These are phyloP conservation scores for Melinaea marsaeus DNA, from an alignment of 2,888 invertebrate genomes.

Conservation along the genomic window DNA sequence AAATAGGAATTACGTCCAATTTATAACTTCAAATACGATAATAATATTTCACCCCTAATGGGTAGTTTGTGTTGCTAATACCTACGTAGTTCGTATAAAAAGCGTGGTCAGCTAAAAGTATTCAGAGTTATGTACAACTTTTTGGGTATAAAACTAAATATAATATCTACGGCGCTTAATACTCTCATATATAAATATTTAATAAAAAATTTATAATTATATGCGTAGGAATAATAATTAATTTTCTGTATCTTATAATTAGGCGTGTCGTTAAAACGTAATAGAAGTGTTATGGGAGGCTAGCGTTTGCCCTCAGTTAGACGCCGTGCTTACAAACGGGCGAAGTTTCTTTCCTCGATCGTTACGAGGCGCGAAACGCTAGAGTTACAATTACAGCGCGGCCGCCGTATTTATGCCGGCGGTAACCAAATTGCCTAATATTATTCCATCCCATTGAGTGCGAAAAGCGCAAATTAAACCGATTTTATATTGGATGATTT, in stretches of 20 bases:
- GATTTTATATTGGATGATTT: conserved; percentile 79
- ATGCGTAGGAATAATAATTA: background rate
- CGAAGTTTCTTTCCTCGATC: conserved; percentile 72
- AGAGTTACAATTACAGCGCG: conserved; percentile 76
- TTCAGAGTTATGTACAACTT: too few relatives aligned
- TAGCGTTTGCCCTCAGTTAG: conserved; percentile 35
- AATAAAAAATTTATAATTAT: too few relatives aligned
- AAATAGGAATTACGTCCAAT: too few relatives aligned
- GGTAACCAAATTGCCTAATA: conserved; percentile 79
- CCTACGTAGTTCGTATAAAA: too few relatives aligned
- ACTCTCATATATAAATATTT: too few relatives aligned
- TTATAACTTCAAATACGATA: too few relatives aligned
- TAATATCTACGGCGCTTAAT: too few relatives aligned
- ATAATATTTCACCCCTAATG: too few relatives aligned
- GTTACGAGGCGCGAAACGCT: conserved; percentile 77
- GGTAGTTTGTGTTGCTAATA: too few relatives aligned
- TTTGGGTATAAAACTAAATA: too few relatives aligned
- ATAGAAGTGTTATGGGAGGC: conserved; percentile 17
- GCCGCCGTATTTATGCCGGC: conserved; percentile 76
- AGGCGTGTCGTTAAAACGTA: conserved; percentile 13
- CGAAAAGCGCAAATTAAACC: conserved; percentile 79
- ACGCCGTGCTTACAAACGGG: conserved; percentile 63
- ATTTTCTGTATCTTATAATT: background rate
- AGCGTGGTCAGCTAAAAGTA: too few relatives aligned
- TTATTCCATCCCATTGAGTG: conserved; percentile 79